Evolutionary conservation across 2,113 vertebrate species (phyloP).

Genomic region (Danionella cerebrum): DNA sequence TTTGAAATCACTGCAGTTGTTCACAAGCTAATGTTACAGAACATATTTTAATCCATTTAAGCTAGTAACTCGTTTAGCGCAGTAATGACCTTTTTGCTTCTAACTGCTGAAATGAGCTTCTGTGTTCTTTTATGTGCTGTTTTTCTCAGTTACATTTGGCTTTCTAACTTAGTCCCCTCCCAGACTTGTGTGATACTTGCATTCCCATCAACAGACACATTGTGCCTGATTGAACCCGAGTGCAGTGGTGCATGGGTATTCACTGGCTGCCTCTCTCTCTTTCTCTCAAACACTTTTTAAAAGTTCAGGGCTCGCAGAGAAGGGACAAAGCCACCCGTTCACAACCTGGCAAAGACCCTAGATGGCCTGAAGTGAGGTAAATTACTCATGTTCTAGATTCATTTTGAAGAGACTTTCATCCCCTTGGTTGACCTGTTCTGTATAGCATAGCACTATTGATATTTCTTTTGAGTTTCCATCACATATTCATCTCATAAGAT

Average conservation of each 20-base stretch:
- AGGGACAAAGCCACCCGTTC: background rate
- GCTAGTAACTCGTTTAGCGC: no score
- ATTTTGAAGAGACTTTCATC: background rate
- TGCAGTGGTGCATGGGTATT: background rate
- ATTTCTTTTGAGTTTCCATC: no score
- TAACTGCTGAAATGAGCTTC: background rate
- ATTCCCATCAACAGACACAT: slow-evolving; percentile 12
- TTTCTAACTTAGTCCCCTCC: background rate
- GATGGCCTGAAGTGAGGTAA: background rate
- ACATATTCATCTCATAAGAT: background rate
- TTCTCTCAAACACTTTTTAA: background rate
- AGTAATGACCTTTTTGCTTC: background rate
- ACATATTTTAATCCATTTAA: no score
- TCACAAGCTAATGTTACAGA: no score
- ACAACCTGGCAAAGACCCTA: background rate
- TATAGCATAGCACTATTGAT: no score
- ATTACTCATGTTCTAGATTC: background rate
- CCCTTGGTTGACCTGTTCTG: background rate
- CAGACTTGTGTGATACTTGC: background rate
- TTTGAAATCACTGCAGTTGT: no score
- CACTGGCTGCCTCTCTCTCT: background rate
- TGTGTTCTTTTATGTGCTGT: background rate
- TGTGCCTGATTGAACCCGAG: background rate
- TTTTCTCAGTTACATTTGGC: background rate
- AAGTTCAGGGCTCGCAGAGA: background rate